These are phyloP conservation scores for Halcyon malimbica DNA, from an alignment of 2,113 vertebrate genomes.

Conservation along the genomic window DNA sequence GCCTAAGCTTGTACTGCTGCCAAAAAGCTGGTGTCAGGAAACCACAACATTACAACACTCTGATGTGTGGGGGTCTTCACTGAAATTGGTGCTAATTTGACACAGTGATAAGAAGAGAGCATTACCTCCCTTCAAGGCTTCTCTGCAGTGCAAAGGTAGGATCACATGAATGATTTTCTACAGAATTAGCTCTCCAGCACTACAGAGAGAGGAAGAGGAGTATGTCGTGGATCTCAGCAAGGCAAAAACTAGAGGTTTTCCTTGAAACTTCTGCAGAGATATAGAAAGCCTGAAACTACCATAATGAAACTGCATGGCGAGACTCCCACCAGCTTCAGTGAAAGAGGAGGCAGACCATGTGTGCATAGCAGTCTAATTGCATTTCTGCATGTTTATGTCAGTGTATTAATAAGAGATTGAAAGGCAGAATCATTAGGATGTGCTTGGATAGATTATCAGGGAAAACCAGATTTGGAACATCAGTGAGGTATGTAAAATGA, in stretches of 20 bases:
- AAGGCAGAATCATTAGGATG: constrained; percentile 65
- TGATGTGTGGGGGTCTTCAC: neutral
- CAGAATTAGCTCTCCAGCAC: neutral
- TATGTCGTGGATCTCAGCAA: rapidly evolving
- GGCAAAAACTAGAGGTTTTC: neutral
- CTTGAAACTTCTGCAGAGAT: neutral
- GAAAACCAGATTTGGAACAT: constrained; percentile 28
- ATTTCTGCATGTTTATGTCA: constrained; percentile 51
- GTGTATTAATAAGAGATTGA: constrained; percentile 52
- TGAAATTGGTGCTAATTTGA: neutral
- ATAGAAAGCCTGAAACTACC: neutral
- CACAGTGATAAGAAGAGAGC: neutral
- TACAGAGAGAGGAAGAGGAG: neutral
- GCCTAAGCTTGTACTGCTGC: neutral
- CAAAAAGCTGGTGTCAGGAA: neutral
- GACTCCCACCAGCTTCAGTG: neutral
- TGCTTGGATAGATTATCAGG: constrained; percentile 25
- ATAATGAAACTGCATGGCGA: neutral
- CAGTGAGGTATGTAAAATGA: constrained; percentile 56
- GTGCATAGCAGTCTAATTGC: constrained; percentile 67
- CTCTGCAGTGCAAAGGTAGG: neutral
- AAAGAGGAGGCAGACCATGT: neutral
- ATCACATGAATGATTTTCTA: neutral
- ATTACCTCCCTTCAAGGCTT: neutral
- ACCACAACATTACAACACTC: rapidly evolving